Evolutionary conservation across 2,113 vertebrate genomes (phyloP), one percentile per base, ranked within the genome.

Genomic region (Alces alces): DNA sequence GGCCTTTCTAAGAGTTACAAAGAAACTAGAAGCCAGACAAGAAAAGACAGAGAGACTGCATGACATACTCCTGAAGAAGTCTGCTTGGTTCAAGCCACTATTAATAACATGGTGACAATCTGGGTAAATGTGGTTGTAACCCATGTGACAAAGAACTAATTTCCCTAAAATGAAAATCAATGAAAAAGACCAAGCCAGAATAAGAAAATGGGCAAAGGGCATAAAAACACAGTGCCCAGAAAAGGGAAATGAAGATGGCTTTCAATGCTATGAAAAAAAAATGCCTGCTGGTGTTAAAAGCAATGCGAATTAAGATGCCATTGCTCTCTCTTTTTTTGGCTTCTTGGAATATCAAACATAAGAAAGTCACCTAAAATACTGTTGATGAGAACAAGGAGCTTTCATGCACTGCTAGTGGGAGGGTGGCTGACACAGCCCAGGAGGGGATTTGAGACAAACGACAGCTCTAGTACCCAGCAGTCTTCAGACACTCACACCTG

Each of bases 91-190:
- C 58, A 14, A 8, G 43, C 25, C 43, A 3, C 47, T 27, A 1
- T 25, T 2, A 4, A 28, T 4, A 13, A 84, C 30, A 12, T 23
- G 50, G 8, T 6, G 85, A 11, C 43, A 8, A 10, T 14, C 78
- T 27, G 91, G 45, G 86, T 14, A 57, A 84, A 14, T 30, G 0
- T 8, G 28, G n/a, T 14, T 2, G 27, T 16, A 15, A 30, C 54
- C 45, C 1, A 0, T 1, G 27, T 3, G 30, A 33, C 60, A 21
- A 2, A 52, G 33, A 87, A 61, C 47, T 58, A 3, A 86, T 96
- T 86, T 94, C 36, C 92, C 70, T 91, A 50, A 23, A 10, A 70
- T 43, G 96, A 43, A 93, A 96, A 91, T 95, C 76, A 66, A 1
- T 27, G 33, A 21, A 16, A 36, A 95, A 52, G 23, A 12, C 5